phyloP scores from a whole-genome alignment of 2,113 vertebrate genomes.

The Paradoxurus hermaphroditus region DNA sequence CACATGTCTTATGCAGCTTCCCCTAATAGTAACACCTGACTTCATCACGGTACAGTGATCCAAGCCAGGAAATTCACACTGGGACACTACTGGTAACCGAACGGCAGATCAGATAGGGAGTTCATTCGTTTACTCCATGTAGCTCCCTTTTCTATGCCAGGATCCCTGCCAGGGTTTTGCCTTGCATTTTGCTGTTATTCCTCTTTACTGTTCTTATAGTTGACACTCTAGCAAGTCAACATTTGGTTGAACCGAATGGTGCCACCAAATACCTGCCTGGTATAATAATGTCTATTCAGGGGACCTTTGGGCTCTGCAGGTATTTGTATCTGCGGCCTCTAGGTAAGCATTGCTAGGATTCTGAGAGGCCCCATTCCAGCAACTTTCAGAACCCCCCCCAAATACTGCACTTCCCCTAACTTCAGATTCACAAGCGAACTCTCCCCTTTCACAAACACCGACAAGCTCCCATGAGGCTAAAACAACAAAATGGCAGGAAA shows the following conservation, averaged over 20 bases:
- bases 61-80: too few relatives aligned
- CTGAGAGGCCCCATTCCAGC: not conserved
- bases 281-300: fast-evolving
- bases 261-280: too few relatives aligned
- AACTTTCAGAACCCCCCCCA: not conserved
- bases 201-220: not conserved
- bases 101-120: fast-evolving
- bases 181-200: not conserved
- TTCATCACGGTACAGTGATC: not conserved
- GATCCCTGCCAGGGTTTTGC: not conserved
- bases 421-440: not conserved
- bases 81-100: too few relatives aligned
- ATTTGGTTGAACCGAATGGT: not conserved
- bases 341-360: not conserved
- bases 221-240: not conserved
- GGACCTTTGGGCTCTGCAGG: not conserved
- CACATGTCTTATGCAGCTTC: not conserved
- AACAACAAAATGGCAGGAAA: not conserved
- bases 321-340: not conserved
- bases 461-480: not conserved
- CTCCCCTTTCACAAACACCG: not conserved
- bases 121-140: not conserved
- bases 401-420: not conserved
- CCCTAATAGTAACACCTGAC: not conserved
- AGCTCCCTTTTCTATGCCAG: not conserved